A percentile compares a stretch with the other conserved stretches of the same genome.
These are phyloP conservation scores for Riparia riparia DNA, from an alignment of 2,113 vertebrate genomes.

Conservation along the genomic window DNA sequence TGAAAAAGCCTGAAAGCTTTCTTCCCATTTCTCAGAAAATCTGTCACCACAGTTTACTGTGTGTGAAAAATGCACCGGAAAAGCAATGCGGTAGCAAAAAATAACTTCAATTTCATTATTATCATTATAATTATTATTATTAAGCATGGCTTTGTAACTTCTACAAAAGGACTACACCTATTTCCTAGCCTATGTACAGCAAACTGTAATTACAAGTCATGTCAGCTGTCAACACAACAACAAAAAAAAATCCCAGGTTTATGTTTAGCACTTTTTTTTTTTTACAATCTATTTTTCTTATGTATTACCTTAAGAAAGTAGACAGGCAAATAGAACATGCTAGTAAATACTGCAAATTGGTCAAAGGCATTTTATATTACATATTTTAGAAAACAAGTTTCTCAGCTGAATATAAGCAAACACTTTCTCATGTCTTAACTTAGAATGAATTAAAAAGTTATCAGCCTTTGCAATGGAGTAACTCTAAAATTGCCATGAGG, in stretches of 20 bases:
- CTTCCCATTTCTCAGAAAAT: neutral
- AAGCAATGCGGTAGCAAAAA: neutral
- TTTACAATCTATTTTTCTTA: neutral
- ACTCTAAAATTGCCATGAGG: neutral
- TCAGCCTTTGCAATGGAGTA: neutral
- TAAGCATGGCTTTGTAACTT: neutral
- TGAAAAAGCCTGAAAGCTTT: neutral
- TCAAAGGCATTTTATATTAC: neutral
- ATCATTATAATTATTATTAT: neutral
- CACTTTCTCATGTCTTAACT: constrained; percentile 34
- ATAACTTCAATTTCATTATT: neutral
- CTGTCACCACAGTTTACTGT: neutral
- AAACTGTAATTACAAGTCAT: neutral
- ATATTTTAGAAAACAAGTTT: constrained; percentile 40
- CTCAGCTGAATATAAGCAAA: constrained; percentile 52
- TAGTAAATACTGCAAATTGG: neutral
- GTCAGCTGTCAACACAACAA: neutral
- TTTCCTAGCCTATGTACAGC: neutral
- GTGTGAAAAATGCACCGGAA: neutral
- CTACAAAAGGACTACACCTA: neutral
- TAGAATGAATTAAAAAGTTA: constrained; percentile 25
- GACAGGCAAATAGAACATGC: neutral
- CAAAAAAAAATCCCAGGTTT: neutral
- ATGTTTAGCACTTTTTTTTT: neutral
- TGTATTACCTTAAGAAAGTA: neutral